Evolutionary conservation across 2,888 invertebrate species (phyloP).

Genomic region (Campoplex nolae): DNA sequence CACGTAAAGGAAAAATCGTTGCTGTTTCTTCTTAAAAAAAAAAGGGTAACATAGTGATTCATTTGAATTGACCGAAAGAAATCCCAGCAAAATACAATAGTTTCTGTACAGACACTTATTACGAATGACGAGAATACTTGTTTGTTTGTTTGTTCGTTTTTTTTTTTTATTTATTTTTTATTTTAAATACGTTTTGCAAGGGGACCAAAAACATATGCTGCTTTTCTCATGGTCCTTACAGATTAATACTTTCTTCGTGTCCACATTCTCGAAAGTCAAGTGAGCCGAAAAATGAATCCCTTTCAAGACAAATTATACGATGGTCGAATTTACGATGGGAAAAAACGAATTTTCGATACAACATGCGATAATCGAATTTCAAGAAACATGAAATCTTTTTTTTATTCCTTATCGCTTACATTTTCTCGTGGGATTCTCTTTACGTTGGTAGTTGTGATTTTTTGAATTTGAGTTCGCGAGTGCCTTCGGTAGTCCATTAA

Average conservation of each 20-base stretch:
- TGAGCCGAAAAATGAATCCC: conserved; percentile 70
- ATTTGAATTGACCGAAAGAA: neutral
- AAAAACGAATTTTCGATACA: conserved; percentile 6
- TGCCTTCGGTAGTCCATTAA: conserved; percentile 47
- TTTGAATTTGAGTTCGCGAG: conserved; percentile 37
- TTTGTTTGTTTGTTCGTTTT: neutral
- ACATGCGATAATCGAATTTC: conserved; percentile 7
- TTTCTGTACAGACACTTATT: conserved; percentile 56
- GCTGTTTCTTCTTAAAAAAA: neutral
- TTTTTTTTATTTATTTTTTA: conserved; percentile 14
- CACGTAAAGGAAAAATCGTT: neutral
- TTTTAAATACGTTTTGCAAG: conserved; percentile 22
- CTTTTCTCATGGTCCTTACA: conserved; percentile 73
- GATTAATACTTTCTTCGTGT: conserved; percentile 80
- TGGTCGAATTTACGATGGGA: neutral
- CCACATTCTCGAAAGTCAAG: conserved; percentile 37
- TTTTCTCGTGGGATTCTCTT: neutral
- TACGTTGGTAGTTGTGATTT: neutral
- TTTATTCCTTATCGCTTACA: neutral
- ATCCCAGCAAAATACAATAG: conserved; percentile 16
- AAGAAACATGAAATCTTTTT: neutral
- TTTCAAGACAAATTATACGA: neutral
- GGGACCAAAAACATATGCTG: conserved; percentile 44
- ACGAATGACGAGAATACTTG: conserved; percentile 47
- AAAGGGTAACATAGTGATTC: neutral